phyloP scores from a whole-genome alignment of 2,113 vertebrate genomes.

The Brienomyrus longianalis region DNA sequence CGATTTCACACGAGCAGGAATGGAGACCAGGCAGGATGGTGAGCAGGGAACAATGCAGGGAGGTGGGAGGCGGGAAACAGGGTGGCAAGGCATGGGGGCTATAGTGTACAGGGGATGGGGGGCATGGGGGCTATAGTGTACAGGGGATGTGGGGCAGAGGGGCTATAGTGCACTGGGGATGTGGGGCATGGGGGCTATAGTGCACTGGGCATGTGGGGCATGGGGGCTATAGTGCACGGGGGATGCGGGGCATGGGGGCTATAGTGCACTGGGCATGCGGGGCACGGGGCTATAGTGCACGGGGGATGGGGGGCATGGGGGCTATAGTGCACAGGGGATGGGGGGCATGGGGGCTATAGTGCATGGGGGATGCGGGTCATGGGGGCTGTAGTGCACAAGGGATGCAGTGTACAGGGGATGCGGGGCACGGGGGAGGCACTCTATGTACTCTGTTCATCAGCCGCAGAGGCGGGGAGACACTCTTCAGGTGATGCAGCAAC shows the following conservation, averaged over 20 bases:
- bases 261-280: too few relatives aligned
- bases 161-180: neutral
- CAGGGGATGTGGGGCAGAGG: neutral
- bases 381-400: too few relatives aligned
- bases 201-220: neutral
- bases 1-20: neutral
- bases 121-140: neutral
- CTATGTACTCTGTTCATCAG: slow-evolving; percentile 6
- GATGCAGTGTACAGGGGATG: too few relatives aligned
- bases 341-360: too few relatives aligned
- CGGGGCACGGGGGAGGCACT: neutral
- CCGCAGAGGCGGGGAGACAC: neutral
- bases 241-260: neutral
- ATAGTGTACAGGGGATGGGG: too few relatives aligned
- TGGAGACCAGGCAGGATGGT: neutral
- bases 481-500: neutral
- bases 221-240: neutral
- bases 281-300: too few relatives aligned
- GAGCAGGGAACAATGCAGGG: neutral
- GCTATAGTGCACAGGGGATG: too few relatives aligned
- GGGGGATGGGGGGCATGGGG: too few relatives aligned
- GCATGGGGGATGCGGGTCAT: too few relatives aligned
- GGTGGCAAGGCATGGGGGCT: neutral
- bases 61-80: neutral
- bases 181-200: neutral